Percentiles rank a stretch among this genome's conserved stretches.
phyloP scores from a whole-genome alignment of 2,113 vertebrate genomes.

The Lophochroa leadbeateri region DNA sequence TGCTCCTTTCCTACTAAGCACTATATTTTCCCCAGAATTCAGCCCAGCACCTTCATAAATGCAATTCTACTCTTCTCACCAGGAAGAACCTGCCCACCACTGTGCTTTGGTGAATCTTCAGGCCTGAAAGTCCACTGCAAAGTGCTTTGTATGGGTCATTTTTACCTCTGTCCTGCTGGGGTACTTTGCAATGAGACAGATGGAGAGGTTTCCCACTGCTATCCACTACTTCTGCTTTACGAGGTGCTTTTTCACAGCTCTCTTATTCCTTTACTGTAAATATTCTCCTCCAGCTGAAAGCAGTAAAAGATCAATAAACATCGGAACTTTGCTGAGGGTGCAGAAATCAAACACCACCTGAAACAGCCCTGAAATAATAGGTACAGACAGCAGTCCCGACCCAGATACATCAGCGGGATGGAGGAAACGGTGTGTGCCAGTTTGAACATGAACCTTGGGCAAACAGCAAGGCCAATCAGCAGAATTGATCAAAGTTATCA shows the following conservation, averaged over 20 bases:
- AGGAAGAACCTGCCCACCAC: neutral
- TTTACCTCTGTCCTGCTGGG: neutral
- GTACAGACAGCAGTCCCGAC: neutral
- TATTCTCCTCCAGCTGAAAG: neutral
- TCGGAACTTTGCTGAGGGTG: neutral
- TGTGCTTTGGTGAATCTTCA: neutral
- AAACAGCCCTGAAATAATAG: neutral
- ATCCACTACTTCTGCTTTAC: neutral
- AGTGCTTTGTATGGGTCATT: neutral
- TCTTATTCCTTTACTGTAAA: neutral
- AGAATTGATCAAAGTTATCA: neutral
- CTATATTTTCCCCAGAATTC: neutral
- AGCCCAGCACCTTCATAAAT: neutral
- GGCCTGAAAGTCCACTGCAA: neutral
- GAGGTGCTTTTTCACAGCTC: neutral
- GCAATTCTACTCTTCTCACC: neutral
- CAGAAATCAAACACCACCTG: neutral
- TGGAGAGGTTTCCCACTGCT: neutral
- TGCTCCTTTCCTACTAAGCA: neutral
- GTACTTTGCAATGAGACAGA: neutral
- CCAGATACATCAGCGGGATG: neutral
- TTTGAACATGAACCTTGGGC: neutral
- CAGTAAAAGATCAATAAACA: neutral
- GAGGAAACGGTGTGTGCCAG: neutral
- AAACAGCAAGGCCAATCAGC: neutral